These are phyloP conservation scores for Pocillopora grandis DNA, from an alignment of 92 coral and sea anemone genomes.

Conservation along the genomic window DNA sequence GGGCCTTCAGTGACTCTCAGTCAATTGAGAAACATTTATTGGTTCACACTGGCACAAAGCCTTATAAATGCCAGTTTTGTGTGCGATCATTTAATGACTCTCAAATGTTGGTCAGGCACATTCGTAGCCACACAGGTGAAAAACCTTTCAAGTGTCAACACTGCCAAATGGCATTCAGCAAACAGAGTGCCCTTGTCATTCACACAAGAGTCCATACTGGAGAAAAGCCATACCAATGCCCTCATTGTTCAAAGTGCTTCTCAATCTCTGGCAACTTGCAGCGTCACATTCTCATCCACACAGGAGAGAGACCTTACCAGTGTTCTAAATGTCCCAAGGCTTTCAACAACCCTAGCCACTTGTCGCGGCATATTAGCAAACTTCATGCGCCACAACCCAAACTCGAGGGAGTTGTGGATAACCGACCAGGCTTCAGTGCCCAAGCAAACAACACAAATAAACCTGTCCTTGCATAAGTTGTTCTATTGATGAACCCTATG, in stretches of 20 bases:
- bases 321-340: slow-evolving; percentile 92
- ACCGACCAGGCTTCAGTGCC: slow-evolving; percentile 2
- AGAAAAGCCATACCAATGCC: slow-evolving; percentile 89
- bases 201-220: slow-evolving; percentile 98
- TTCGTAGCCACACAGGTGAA: slow-evolving; percentile 95
- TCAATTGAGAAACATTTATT: slow-evolving; percentile 88
- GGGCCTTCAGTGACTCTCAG: slow-evolving; percentile 88
- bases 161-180: slow-evolving; percentile 96
- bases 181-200: slow-evolving; percentile 90
- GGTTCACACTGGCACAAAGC: slow-evolving; percentile 81
- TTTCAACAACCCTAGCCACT: slow-evolving; percentile 95
- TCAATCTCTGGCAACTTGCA: slow-evolving; percentile 93
- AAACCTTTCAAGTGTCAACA: slow-evolving; percentile 93
- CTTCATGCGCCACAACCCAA: slow-evolving; percentile 81
- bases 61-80: slow-evolving; percentile 90
- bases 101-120: slow-evolving; percentile 89
- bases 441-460: slow-evolving; percentile 12
- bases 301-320: slow-evolving; percentile 92
- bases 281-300: slow-evolving; percentile 91
- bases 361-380: slow-evolving; percentile 87
- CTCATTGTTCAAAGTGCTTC: slow-evolving; percentile 86
- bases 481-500: background rate
- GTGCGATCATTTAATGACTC: slow-evolving; percentile 88
- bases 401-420: slow-evolving; percentile 20
- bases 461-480: slow-evolving; percentile 24